Evolutionary conservation across 2,113 vertebrate species (phyloP).

Genomic region (Apeltes quadracus): DNA sequence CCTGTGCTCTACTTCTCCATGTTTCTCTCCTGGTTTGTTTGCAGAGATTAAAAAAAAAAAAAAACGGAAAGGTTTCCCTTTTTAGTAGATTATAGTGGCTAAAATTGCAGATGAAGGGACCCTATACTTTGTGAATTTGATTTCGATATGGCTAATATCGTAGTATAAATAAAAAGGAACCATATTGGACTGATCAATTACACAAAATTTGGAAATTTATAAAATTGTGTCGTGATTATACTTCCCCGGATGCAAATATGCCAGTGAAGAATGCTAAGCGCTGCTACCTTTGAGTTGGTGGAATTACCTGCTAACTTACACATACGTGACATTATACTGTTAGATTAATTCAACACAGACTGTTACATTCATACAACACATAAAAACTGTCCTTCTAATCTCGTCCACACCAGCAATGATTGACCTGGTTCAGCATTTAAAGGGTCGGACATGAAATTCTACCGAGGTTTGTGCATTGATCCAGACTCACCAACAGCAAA

Average conservation of each 20-base stretch:
- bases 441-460: not conserved
- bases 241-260: not conserved
- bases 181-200: not conserved
- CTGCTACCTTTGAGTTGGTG: not conserved
- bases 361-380: not conserved
- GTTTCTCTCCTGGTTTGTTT: slow-evolving; percentile 56
- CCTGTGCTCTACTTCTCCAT: slow-evolving; percentile 41
- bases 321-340: too few species aligned
- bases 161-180: not conserved
- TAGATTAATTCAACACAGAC: too few species aligned
- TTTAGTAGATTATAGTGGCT: not conserved
- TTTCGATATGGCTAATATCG: not conserved
- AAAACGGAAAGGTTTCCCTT: not conserved
- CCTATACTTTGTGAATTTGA: not conserved
- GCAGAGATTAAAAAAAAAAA: too few species aligned
- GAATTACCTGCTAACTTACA: not conserved
- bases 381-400: not conserved
- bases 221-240: not conserved
- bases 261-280: not conserved
- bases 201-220: not conserved
- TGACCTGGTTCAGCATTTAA: not conserved
- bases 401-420: not conserved
- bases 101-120: not conserved
- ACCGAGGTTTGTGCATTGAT: not conserved
- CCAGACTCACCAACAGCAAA: slow-evolving; percentile 64